These are phyloP conservation scores for Scyliorhinus canicula DNA, from an alignment of 2,797 vertebrate species.

Conservation along the genomic window DNA sequence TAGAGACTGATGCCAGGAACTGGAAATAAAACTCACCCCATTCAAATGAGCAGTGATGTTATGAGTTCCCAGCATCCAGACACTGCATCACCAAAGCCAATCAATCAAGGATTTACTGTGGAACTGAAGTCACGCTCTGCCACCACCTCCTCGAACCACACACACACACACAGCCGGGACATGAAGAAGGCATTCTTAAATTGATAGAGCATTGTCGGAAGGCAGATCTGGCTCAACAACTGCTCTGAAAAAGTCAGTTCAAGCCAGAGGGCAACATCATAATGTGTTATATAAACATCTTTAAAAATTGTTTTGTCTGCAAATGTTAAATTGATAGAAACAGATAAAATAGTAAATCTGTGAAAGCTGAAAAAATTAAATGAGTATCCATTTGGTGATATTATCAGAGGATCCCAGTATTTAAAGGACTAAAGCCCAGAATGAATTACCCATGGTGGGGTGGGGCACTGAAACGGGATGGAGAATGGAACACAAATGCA, in stretches of 20 bases:
- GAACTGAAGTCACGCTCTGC: not conserved
- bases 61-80: not conserved
- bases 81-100: not conserved
- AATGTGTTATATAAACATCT: not conserved
- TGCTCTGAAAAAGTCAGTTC: not conserved
- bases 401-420: not conserved
- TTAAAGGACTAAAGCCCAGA: not conserved
- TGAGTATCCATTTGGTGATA: not conserved
- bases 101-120: not conserved
- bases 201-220: not conserved
- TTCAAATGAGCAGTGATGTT: slow-evolving; percentile 9
- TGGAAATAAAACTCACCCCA: not conserved
- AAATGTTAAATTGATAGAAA: not conserved
- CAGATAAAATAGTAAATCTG: not conserved
- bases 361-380: not conserved
- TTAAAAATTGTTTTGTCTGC: not conserved
- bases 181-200: not conserved
- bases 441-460: not conserved
- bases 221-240: not conserved
- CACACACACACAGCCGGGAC: not conserved
- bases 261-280: not conserved
- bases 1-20: not conserved
- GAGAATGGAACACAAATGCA: slow-evolving; percentile 41
- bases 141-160: not conserved
- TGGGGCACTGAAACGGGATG: slow-evolving; percentile 39